Evolutionary conservation across 1,140 invertebrate species (phyloP), one percentile per base, ranked within the genome.

Genomic region (Drosophila insularis): DNA sequence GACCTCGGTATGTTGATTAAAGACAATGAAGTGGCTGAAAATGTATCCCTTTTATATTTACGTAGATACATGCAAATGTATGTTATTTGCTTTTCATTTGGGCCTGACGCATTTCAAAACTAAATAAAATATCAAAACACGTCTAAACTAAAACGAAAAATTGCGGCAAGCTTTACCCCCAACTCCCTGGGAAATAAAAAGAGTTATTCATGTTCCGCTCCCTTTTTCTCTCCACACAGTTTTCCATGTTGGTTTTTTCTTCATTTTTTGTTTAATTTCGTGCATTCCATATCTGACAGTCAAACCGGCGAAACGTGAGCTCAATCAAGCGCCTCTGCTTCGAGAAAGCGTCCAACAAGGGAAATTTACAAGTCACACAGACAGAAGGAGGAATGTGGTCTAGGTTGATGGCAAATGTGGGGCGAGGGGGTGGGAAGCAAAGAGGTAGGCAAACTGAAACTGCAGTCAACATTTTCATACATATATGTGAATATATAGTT

Each of bases 341-440:
- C 63, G 35, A 19, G 72, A 39, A 56, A 64, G 50, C 66, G 69
- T 81, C 63, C 81, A 84, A 86, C 81, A 67, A 74, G 81, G 81
- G 81, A 85, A 85, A 85, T 85, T 85, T 86, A 85, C 81, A 85
- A 84, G 81, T 69, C 74, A 85, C 74, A 81, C 74, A 85, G 77
- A 63, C 67, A 46, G 59, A 50, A 72, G 39, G 69, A 64, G 4
- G 4, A 66, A 68, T 75, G 68, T 63, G 76, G 76, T 59, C 39
- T 54, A 19, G 55, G 31, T 50, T 53, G 77, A 31, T 40, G 74
- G 17, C 43, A 21, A 6, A 21, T 8, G 17, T 6, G 6, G 14
- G 0, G 14, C 14, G 32, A 13, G 11, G 10, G 10, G 2, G 10
- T 13, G 35, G 35, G 35, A n/a, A n/a, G 11, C 11, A 11, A 37